Percentiles rank a stretch among this genome's conserved stretches.
phyloP scores from a whole-genome alignment of 2,113 vertebrate genomes.

The Chitala chitala region DNA sequence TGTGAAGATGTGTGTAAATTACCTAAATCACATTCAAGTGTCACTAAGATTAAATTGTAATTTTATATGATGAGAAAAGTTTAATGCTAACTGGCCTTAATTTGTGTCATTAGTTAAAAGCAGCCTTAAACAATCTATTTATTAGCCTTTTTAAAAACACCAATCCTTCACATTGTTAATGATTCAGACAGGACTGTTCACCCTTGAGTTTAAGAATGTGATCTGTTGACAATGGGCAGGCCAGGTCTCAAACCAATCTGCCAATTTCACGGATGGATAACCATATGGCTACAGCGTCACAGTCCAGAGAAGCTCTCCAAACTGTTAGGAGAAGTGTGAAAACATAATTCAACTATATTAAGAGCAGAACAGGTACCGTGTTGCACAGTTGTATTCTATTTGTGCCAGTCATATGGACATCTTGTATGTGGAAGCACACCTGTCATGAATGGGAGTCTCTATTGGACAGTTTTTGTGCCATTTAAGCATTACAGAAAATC shows the following conservation, averaged over 20 bases:
- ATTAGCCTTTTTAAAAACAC: not conserved
- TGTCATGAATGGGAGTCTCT: no score
- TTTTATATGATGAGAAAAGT: not conserved
- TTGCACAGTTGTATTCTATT: not conserved
- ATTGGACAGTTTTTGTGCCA: not conserved
- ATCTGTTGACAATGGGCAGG: slow-evolving; percentile 5
- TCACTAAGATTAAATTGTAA: no score
- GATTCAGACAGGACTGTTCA: not conserved
- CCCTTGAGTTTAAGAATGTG: not conserved
- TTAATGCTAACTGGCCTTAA: not conserved
- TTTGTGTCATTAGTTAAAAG: not conserved
- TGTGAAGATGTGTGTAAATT: no score
- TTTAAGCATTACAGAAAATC: not conserved
- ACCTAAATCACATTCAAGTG: no score
- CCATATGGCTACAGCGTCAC: not conserved
- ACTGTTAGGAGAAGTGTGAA: not conserved
- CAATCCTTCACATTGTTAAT: not conserved
- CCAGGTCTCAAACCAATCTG: not conserved
- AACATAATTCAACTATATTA: not conserved
- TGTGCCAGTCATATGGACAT: not conserved
- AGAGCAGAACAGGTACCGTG: not conserved
- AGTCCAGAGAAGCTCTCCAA: not conserved
- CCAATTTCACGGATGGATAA: not conserved
- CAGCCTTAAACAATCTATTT: no score
- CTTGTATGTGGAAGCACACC: not conserved